Percentiles rank a stretch among this genome's conserved stretches.
These are phyloP conservation scores for Helicolenus hilgendorfi DNA, from an alignment of 2,797 vertebrate species.

Conservation along the genomic window DNA sequence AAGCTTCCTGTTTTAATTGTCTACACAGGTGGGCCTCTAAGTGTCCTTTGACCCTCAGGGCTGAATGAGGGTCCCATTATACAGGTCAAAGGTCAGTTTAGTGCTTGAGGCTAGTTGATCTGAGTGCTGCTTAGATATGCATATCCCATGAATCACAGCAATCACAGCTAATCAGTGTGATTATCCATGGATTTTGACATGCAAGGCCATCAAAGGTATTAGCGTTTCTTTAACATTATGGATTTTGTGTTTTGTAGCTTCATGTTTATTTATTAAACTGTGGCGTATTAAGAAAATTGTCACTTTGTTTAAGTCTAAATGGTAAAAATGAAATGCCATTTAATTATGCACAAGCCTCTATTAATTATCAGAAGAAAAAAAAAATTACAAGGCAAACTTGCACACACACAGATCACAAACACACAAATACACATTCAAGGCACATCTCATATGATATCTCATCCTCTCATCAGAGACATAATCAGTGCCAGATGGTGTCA, in stretches of 20 bases:
- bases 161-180: slow-evolving; percentile 52
- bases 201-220: neutral
- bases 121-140: slow-evolving; percentile 74
- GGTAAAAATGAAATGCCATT: neutral
- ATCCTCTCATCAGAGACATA: slow-evolving; percentile 77
- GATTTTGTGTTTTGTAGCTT: neutral
- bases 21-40: slow-evolving; percentile 84
- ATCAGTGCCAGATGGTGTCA: slow-evolving; percentile 85
- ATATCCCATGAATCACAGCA: slow-evolving; percentile 67
- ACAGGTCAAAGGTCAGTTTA: slow-evolving; percentile 80
- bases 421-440: slow-evolving; percentile 26
- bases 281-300: neutral
- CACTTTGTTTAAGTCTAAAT: neutral
- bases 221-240: neutral
- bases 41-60: slow-evolving; percentile 73
- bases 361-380: neutral
- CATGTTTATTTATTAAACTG: neutral
- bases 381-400: neutral
- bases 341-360: neutral
- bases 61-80: slow-evolving; percentile 72
- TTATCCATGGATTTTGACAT: slow-evolving; percentile 27
- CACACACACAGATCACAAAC: slow-evolving; percentile 21
- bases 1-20: slow-evolving; percentile 80
- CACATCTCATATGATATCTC: slow-evolving; percentile 44
- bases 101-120: slow-evolving; percentile 79